Conservation (phyloP, 2,888 invertebrate genomes). For the Sesia bembeciformis region DNA sequence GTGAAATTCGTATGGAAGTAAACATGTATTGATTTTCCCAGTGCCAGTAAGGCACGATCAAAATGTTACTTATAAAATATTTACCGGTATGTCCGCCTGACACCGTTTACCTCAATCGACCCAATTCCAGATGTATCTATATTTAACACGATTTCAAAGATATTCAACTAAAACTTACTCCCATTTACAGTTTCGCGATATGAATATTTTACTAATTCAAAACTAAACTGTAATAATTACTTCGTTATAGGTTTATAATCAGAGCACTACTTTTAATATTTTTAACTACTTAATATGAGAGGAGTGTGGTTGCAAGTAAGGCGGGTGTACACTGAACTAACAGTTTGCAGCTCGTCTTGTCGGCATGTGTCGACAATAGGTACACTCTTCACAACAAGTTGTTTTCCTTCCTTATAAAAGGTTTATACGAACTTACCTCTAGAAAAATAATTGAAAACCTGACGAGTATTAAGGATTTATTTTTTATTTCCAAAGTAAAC, state of each 20-base stretch:
- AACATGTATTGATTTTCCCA: conserved; percentile 19
- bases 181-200: too few relatives aligned
- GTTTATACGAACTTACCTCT: too few relatives aligned
- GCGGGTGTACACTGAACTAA: background rate
- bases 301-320: background rate
- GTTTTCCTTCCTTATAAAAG: too few relatives aligned
- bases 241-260: too few relatives aligned
- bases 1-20: background rate
- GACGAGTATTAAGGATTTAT: too few relatives aligned
- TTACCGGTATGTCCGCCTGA: conserved; percentile 33
- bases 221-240: too few relatives aligned
- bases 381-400: background rate
- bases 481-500: too few relatives aligned
- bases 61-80: conserved; percentile 48
- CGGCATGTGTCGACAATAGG: background rate
- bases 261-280: too few relatives aligned
- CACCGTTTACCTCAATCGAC: conserved; percentile 24
- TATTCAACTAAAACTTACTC: too few relatives aligned
- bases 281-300: too few relatives aligned
- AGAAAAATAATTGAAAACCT: too few relatives aligned
- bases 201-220: too few relatives aligned
- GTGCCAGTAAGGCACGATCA: conserved; percentile 18
- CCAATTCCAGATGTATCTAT: background rate
- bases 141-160: background rate
- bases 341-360: background rate